phyloP scores from a whole-genome alignment of 2,113 vertebrate species.

The Cariama cristata region DNA sequence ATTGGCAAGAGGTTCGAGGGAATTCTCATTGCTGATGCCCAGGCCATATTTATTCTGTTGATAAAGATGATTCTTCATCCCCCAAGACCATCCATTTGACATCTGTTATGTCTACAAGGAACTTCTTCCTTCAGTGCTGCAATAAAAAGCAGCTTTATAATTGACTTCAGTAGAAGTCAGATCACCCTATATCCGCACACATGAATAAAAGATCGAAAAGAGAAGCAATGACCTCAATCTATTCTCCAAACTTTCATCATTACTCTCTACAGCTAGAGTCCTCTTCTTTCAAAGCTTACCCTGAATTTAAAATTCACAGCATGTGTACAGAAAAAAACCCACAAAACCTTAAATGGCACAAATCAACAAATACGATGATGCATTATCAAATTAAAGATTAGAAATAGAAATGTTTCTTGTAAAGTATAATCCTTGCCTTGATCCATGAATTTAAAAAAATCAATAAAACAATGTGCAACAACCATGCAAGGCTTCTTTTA shows the following conservation, averaged over 20 bases:
- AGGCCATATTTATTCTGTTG: background rate
- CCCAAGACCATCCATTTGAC: background rate
- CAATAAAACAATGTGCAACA: slow-evolving; percentile 66
- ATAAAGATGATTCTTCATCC: background rate
- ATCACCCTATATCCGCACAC: fast-evolving
- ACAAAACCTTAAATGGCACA: background rate
- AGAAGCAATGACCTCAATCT: background rate
- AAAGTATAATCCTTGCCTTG: slow-evolving; percentile 34
- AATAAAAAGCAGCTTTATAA: background rate
- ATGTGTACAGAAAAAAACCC: background rate
- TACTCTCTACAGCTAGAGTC: background rate
- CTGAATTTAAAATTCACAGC: background rate
- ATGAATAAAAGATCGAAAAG: fast-evolving
- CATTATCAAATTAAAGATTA: slow-evolving; percentile 56
- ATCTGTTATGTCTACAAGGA: background rate
- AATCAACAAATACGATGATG: background rate
- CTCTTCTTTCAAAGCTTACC: background rate
- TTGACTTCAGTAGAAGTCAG: background rate
- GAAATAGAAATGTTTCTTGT: slow-evolving; percentile 42
- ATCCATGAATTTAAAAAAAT: slow-evolving; percentile 51
- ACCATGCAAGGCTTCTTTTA: slow-evolving; percentile 47
- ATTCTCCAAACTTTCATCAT: background rate
- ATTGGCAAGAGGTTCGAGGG: background rate
- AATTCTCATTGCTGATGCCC: background rate
- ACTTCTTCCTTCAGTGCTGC: background rate